A percentile compares a stretch with the other conserved stretches of the same genome.
These are phyloP conservation scores for Agrochola lota DNA, from an alignment of 2,888 invertebrate genomes.

Conservation along the genomic window DNA sequence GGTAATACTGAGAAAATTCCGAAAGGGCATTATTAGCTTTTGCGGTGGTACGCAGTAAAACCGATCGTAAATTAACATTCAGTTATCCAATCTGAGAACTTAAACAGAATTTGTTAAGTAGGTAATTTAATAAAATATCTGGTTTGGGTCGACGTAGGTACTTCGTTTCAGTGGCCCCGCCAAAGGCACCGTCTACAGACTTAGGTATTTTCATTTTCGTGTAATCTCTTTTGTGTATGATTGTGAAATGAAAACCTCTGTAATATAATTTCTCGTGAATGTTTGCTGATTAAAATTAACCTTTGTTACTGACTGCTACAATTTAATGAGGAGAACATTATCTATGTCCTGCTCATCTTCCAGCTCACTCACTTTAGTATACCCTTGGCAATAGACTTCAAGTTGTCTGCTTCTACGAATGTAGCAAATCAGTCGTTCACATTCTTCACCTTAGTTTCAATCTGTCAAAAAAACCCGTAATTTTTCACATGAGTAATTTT, in stretches of 20 bases:
- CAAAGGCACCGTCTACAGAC: conserved; percentile 49
- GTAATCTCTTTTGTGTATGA: conserved; percentile 35
- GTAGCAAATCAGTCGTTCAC: background rate
- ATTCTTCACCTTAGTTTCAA: background rate
- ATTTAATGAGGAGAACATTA: background rate
- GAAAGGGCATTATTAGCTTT: conserved; percentile 82
- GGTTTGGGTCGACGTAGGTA: conserved; percentile 48
- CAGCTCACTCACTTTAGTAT: background rate
- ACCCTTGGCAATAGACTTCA: background rate
- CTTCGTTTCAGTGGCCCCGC: conserved; percentile 10
- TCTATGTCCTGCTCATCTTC: background rate
- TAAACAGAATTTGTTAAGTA: conserved; percentile 81
- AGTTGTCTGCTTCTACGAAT: background rate
- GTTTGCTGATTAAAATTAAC: conserved; percentile 36
- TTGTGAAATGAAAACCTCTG: conserved; percentile 47
- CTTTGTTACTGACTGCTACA: conserved; percentile 17
- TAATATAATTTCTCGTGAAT: conserved; percentile 17
- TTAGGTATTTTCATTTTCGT: conserved; percentile 27
- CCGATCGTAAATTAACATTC: conserved; percentile 84
- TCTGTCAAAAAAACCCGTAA: background rate
- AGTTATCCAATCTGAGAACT: conserved; percentile 78
- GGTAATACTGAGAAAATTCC: conserved; percentile 72
- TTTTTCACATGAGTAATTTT: background rate
- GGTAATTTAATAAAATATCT: conserved; percentile 79
- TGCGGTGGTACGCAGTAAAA: conserved; percentile 78